Evolutionary conservation across 1,140 invertebrate species (phyloP), one percentile per base, ranked within the genome.

Genomic region (Drosophila simulans): DNA sequence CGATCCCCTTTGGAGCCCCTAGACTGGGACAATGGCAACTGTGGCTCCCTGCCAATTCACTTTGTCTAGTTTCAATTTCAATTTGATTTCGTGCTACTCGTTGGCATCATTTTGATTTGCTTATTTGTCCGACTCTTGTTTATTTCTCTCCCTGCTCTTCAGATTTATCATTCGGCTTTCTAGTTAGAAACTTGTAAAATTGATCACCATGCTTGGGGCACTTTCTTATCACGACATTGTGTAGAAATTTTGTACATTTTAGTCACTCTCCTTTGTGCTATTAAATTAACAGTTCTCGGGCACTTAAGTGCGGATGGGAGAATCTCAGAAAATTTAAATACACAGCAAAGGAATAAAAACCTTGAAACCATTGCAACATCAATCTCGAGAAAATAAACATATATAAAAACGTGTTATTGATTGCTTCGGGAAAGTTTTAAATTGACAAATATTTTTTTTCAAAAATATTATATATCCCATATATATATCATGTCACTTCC

Each of bases 61-160:
- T 86, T 86, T 88, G 83, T 88, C 83, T 86, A 88, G 83, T 79
- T 86, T 88, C 83, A 82, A 88, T 86, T 81, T 81, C 79, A 81
- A 82, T 82, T 83, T 88, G 74, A 86, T 86, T 76, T 69, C 56
- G 42, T 66, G 68, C 46, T 39, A 52, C 51, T 78, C 49, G 57
- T 63, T 68, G 60, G 73, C 73, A 52, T 70, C 64, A 70, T 62
- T 69, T 62, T 77, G 74, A 82, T 82, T 82, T 77, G 74, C 83
- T 88, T 86, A 85, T 85, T 86, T 77, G 73, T 77, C 64, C 39
- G 52, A 34, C 51, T 70, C 42, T 27, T 46, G 35, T 43, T 68
- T 65, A 65, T 45, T 64, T 40, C 64, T 35, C 52, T 10, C 22
- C 43, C 46, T 5, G 27, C 25, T 69, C 48, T 13, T 13, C 10